Conservation (phyloP, 2,113 vertebrate species). For the Macroglossus sobrinus region DNA sequence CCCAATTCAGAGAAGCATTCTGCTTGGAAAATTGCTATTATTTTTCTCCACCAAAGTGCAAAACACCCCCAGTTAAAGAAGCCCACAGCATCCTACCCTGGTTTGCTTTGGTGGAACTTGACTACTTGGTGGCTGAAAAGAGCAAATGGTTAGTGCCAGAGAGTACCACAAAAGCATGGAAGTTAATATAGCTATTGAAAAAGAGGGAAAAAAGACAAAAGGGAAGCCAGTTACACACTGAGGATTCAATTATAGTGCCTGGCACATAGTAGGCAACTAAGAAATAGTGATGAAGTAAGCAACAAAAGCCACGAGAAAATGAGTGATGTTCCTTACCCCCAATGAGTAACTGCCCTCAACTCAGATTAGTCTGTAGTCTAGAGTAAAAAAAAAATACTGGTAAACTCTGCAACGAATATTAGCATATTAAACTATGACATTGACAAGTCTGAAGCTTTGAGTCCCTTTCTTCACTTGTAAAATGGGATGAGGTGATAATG, state of each 20-base stretch:
- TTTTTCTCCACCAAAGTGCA: neutral
- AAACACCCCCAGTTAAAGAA: neutral
- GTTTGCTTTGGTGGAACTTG: neutral
- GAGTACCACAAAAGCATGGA: neutral
- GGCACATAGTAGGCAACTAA: neutral
- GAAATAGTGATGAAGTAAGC: neutral
- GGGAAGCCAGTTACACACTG: neutral
- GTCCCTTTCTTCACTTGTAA: neutral
- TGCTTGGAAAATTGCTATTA: neutral
- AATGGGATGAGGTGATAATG: neutral
- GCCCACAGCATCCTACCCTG: fast-evolving
- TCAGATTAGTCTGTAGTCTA: neutral
- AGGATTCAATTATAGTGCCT: neutral
- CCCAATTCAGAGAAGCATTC: neutral
- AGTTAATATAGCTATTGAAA: neutral
- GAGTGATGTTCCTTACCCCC: neutral
- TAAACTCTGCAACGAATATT: neutral
- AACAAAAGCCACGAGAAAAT: neutral
- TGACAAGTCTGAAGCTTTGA: neutral
- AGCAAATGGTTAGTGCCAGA: neutral
- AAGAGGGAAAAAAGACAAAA: neutral
- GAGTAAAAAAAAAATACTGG: neutral
- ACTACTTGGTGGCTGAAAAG: neutral
- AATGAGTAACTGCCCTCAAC: neutral
- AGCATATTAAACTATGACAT: neutral